Conservation (phyloP, 2,888 invertebrate species). For the Elmis aenea region DNA sequence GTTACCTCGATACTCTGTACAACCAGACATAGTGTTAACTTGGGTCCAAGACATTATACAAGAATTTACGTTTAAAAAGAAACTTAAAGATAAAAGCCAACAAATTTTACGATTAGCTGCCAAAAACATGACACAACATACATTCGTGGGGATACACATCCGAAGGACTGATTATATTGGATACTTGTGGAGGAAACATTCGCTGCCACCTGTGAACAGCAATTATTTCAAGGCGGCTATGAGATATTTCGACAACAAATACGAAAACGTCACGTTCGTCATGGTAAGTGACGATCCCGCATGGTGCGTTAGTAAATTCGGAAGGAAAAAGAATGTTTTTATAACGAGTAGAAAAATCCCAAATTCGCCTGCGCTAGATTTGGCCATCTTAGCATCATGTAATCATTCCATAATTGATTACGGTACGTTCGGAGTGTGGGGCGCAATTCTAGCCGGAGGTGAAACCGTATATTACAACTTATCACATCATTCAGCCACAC, state of each 20-base stretch:
- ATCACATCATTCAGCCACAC: conserved; percentile 41
- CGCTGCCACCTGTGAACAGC: conserved; percentile 42
- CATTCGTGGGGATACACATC: conserved; percentile 54
- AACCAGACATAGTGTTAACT: conserved; percentile 52
- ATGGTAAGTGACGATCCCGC: conserved; percentile 49
- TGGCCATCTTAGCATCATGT: conserved; percentile 49
- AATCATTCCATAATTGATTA: conserved; percentile 53
- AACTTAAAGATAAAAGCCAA: conserved; percentile 47
- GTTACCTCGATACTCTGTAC: conserved; percentile 51
- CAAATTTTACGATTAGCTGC: conserved; percentile 42
- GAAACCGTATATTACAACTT: conserved; percentile 48
- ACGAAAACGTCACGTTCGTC: conserved; percentile 43
- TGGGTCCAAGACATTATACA: conserved; percentile 54
- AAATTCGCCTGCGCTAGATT: conserved; percentile 45
- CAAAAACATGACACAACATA: conserved; percentile 30
- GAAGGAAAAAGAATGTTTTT: conserved; percentile 40
- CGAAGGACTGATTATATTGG: conserved; percentile 54
- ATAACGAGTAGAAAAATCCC: conserved; percentile 40
- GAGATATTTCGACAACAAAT: conserved; percentile 45
- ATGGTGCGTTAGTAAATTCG: conserved; percentile 47
- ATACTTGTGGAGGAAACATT: conserved; percentile 51
- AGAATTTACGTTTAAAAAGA: conserved; percentile 52
- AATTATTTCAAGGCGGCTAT: conserved; percentile 46
- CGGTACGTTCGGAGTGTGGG: conserved; percentile 52
- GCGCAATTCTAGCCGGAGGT: conserved; percentile 49